Percentiles rank a stretch among this genome's conserved stretches.
phyloP scores from a whole-genome alignment of 2,113 vertebrate genomes.

The Pica pica region DNA sequence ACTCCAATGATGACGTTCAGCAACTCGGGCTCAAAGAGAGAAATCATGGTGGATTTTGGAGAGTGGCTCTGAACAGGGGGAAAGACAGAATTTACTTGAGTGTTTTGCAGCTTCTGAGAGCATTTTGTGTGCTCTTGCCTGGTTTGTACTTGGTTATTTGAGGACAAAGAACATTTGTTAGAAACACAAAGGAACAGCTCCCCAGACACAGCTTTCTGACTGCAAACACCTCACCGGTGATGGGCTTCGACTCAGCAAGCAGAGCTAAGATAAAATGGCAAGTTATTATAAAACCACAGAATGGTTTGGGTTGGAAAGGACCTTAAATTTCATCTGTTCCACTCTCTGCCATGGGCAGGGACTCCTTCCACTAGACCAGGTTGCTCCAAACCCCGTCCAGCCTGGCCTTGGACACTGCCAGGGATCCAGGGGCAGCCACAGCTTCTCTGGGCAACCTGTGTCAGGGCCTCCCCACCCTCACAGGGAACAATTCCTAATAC shows the following conservation, averaged over 20 bases:
- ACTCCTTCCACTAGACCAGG: background rate
- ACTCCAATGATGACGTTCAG: constrained; percentile 78
- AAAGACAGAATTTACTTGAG: background rate
- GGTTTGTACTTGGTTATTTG: rapidly evolving
- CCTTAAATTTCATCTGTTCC: background rate
- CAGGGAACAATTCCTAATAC: background rate
- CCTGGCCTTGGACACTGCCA: background rate
- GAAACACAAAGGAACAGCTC: background rate
- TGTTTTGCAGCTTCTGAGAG: rapidly evolving
- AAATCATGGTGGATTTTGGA: constrained; percentile 74
- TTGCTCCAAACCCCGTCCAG: rapidly evolving
- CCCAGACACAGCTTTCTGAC: background rate
- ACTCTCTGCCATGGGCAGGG: background rate
- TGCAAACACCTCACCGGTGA: rapidly evolving
- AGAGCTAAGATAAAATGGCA: rapidly evolving
- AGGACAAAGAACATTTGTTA: background rate
- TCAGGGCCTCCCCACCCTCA: background rate
- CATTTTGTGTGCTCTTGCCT: background rate
- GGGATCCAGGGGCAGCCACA: background rate
- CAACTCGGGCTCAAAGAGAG: constrained; percentile 53
- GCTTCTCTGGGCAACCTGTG: background rate
- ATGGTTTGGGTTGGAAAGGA: background rate
- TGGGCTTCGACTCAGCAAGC: rapidly evolving
- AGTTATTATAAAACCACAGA: background rate
- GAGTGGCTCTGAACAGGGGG: background rate